Conservation (phyloP, 2,888 invertebrate genomes). For the Brachylomia viminalis region DNA sequence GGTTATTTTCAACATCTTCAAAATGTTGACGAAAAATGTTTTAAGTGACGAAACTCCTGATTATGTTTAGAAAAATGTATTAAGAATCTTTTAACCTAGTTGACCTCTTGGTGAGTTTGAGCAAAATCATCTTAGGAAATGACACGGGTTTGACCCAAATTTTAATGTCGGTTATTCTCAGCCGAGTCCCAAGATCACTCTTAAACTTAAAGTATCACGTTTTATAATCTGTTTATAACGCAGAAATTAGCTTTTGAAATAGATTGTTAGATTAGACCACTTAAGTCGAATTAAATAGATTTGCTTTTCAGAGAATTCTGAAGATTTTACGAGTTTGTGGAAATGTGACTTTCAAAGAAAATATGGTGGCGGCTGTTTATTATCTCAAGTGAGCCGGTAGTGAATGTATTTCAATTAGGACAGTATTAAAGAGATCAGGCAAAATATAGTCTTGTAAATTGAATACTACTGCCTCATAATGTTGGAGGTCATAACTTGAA, state of each 20-base stretch:
- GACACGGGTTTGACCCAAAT: slow-evolving; percentile 14
- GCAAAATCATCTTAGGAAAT: not conserved
- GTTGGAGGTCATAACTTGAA: not conserved
- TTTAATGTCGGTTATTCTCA: slow-evolving; percentile 30
- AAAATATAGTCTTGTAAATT: not conserved
- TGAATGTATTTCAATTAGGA: slow-evolving; percentile 22
- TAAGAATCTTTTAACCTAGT: slow-evolving; percentile 22
- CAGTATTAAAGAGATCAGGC: slow-evolving; percentile 3
- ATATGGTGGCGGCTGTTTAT: slow-evolving; percentile 6
- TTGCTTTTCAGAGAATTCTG: slow-evolving; percentile 16
- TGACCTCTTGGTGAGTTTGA: slow-evolving; percentile 18
- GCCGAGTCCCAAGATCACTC: not conserved
- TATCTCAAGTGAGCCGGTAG: not conserved
- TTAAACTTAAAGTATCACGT: slow-evolving; percentile 23
- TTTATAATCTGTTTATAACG: slow-evolving; percentile 34
- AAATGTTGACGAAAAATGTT: slow-evolving; percentile 2
- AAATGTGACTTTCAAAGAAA: slow-evolving; percentile 9
- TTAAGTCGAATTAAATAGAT: slow-evolving; percentile 17
- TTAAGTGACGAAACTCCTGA: not conserved
- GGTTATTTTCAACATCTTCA: slow-evolving; percentile 7
- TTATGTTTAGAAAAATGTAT: slow-evolving; percentile 19
- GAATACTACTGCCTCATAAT: not conserved
- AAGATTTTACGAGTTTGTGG: slow-evolving; percentile 15
- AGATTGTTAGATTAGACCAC: slow-evolving; percentile 36
- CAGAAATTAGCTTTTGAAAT: slow-evolving; percentile 24